Base-by-base conservation (phyloP, 2,888 invertebrate species). In the Drosophila tripunctata region DNA sequence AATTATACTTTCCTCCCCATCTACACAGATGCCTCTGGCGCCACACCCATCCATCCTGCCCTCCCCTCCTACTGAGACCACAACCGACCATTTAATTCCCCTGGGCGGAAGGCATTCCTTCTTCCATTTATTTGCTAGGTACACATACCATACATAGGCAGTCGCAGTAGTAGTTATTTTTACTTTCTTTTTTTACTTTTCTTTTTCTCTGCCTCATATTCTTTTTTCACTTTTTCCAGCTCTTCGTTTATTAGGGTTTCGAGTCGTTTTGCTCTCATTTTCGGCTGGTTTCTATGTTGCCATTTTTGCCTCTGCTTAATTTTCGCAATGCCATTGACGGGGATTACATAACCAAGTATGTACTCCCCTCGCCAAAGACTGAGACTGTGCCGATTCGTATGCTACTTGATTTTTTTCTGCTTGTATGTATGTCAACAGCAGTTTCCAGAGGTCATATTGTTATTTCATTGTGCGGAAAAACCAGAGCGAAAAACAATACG, bases 1-100 rank as follows among this genome's bases (percentile, higher is more conserved):
- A 73, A 73, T 73, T 74, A 73, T 57, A n/a, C n/a, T n/a, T 45
- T n/a, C 35, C 56, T 24, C 40, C 17, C 24, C 44, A 6, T 27
- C 15, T 21, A n/a, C n/a, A n/a, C n/a, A 22, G 10, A 35, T 10
- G 33, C 47, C 47, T 21, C 14, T 14, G 22, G 22, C 4, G n/a
- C 14, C 19, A n/a, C n/a, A n/a, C n/a, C n/a, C n/a, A 17, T 4
- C 47, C 21, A 36, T 30, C 14, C 40, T 4, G n/a, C 4, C 7
- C n/a, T n/a, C n/a, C n/a, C n/a, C n/a, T n/a, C n/a, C n/a, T n/a
- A 14, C 30, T n/a, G 15, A 24, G n/a, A 8, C 44, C 38, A 19
- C 30, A 17, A 27, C 30, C 44, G 52, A 48, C 50, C 54, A 50
- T 68, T 70, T 62, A 66, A 84, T 77, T 80, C 81, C 81, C 66